A percentile compares a stretch with the other conserved stretches of the same genome.
These are phyloP conservation scores for Brotula barbata DNA, from an alignment of 2,797 vertebrate genomes.

Conservation along the genomic window DNA sequence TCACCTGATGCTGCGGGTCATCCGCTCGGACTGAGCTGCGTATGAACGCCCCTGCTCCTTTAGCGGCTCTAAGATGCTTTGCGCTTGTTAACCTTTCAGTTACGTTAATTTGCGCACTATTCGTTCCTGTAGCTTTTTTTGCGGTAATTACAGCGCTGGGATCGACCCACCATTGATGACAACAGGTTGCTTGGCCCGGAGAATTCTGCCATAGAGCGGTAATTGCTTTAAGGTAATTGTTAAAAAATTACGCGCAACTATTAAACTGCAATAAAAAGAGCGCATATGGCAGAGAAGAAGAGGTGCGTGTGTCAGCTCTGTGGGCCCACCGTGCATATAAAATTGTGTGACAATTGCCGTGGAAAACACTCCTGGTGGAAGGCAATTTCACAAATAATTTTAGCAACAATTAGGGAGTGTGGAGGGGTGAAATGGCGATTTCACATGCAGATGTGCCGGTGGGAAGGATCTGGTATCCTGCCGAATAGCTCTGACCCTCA, in stretches of 20 bases:
- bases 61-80: conserved; percentile 38
- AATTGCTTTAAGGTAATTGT: conserved; percentile 72
- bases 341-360: conserved; percentile 80
- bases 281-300: conserved; percentile 66
- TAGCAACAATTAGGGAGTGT: conserved; percentile 94
- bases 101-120: conserved; percentile 68
- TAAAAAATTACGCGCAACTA: conserved; percentile 47
- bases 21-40: conserved; percentile 27
- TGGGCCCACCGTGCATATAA: conserved; percentile 73
- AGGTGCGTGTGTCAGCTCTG: conserved; percentile 75
- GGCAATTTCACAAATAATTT: conserved; percentile 97
- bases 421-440: conserved; percentile 95
- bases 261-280: conserved; percentile 63
- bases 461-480: conserved; percentile 81
- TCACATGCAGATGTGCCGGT: conserved; percentile 85
- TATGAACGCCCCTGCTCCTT: conserved; percentile 10
- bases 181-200: conserved; percentile 68
- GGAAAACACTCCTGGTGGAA: conserved; percentile 86
- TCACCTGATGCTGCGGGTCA: conserved; percentile 3
- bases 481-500: conserved; percentile 73
- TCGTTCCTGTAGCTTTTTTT: conserved; percentile 50
- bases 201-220: conserved; percentile 30
- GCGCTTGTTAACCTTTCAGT: conserved; percentile 71
- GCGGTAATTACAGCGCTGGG: conserved; percentile 65
- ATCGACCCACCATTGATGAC: conserved; percentile 67